phyloP scores from a whole-genome alignment of 2,113 vertebrate species.

The Cyanoramphus novaezelandiae region DNA sequence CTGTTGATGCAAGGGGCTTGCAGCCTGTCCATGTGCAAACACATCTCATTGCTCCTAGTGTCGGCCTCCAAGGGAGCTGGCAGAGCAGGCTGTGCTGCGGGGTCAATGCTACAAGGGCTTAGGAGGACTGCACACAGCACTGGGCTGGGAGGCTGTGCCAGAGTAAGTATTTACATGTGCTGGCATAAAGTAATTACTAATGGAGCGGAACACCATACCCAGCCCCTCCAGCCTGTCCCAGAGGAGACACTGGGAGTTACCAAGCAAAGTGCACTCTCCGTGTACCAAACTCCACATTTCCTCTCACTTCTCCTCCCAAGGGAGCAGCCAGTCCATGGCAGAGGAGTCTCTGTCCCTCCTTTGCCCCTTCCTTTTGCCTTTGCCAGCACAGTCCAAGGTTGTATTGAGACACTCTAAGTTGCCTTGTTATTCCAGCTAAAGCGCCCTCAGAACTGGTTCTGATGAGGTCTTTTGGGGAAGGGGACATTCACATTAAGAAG shows the following conservation, averaged over 20 bases:
- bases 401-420: background rate
- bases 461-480: background rate
- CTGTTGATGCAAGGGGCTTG: background rate
- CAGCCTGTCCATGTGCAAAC: background rate
- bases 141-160: constrained; percentile 19
- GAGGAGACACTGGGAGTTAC: constrained; percentile 5
- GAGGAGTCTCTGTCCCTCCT: background rate
- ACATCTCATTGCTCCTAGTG: background rate
- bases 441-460: background rate
- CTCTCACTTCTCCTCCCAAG: background rate
- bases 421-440: background rate
- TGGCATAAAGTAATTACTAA: constrained; percentile 51
- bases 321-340: background rate
- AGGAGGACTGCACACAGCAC: background rate
- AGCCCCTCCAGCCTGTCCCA: background rate
- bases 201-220: constrained; percentile 8
- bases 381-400: background rate
- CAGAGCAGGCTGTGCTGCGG: background rate
- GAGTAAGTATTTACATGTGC: constrained; percentile 56
- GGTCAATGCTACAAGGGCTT: background rate
- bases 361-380: background rate
- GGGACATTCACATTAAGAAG: background rate
- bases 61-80: background rate
- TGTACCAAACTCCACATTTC: background rate
- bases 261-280: background rate